phyloP scores from a whole-genome alignment of 1,140 invertebrate species.

The Bombus cullumanus region DNA sequence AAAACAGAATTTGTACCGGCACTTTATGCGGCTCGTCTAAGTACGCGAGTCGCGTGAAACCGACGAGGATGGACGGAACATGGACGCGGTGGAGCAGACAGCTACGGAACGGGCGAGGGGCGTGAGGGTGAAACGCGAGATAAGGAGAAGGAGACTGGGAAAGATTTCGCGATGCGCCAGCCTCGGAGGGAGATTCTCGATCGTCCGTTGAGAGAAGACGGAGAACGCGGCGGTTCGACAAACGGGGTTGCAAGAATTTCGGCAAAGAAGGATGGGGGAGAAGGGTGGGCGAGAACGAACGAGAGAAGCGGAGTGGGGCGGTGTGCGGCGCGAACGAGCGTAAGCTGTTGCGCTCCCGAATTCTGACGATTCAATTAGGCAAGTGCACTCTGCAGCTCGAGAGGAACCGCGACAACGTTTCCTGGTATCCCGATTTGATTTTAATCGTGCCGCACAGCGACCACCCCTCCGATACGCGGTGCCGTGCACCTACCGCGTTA shows the following conservation, averaged over 20 bases:
- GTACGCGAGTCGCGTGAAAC: constrained; percentile 34
- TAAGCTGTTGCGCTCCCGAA: constrained; percentile 10
- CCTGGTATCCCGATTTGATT: constrained; percentile 24
- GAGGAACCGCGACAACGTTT: constrained; percentile 6
- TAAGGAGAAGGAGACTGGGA: not conserved
- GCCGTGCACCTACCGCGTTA: not conserved
- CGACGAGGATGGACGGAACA: constrained; percentile 16
- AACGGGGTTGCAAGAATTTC: constrained; percentile 39
- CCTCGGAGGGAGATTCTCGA: not conserved
- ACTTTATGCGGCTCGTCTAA: constrained; percentile 70
- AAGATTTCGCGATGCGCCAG: constrained; percentile 28
- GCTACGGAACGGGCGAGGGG: not conserved
- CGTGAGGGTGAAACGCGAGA: constrained; percentile 22
- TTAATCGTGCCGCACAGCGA: constrained; percentile 15
- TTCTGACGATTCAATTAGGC: constrained; percentile 48
- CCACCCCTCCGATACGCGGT: not conserved
- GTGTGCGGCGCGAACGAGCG: not conserved
- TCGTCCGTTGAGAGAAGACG: not conserved
- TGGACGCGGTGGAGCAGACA: not conserved
- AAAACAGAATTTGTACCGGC: constrained; percentile 78
- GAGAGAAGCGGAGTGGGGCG: not conserved
- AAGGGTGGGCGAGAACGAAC: not conserved
- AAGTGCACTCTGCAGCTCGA: not conserved
- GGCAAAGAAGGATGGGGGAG: not conserved
- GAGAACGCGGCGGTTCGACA: not conserved